Evolutionary conservation across 2,797 vertebrate species (phyloP), one percentile per base, ranked within the genome.

Genomic region (Caiman crocodilus): DNA sequence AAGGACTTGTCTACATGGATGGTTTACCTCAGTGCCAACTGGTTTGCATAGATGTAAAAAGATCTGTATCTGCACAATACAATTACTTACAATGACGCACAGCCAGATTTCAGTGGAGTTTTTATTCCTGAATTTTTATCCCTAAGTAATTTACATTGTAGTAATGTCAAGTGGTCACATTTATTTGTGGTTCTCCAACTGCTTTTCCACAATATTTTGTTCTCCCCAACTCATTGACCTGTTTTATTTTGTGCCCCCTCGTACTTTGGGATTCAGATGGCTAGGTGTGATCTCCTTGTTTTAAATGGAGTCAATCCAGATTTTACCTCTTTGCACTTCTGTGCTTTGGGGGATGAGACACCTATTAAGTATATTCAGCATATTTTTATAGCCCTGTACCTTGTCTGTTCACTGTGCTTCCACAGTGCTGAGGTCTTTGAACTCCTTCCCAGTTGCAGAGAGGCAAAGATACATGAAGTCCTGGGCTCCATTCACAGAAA

Each of bases 181-280:
- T 50, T 50, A 50, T 50, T 50, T 84, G 18, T 18, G 89, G 28
- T 71, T 58, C 94, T 69, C 82, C 0, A 2, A 87, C 69, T 79
- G 69, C 74, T 92, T 94, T 92, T 64, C 85, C 85, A 79, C 35
- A 1, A 14, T 61, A 83, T 76, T 94, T 93, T 94, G 35, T n/a
- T n/a, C n/a, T n/a, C 35, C 67, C 55, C 74, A 86, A 57, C 88
- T 93, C 91, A 90, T 79, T 77, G 88, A 71, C 42, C 67, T 83
- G 13, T n/a, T 89, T 79, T 59, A 13, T 86, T 74, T 80, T 92
- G 85, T 92, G 71, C 25, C 23, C 76, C 91, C 84, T 76, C 59
- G 42, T 86, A 71, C n/a, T 13, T 87, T 55, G 28, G 84, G 92
- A 76, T 89, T 26, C 82, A 81, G 57, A 71, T 50, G 90, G 74